Conservation (phyloP, 1,140 invertebrate species). For the Tyrophagus putrescentiae region DNA sequence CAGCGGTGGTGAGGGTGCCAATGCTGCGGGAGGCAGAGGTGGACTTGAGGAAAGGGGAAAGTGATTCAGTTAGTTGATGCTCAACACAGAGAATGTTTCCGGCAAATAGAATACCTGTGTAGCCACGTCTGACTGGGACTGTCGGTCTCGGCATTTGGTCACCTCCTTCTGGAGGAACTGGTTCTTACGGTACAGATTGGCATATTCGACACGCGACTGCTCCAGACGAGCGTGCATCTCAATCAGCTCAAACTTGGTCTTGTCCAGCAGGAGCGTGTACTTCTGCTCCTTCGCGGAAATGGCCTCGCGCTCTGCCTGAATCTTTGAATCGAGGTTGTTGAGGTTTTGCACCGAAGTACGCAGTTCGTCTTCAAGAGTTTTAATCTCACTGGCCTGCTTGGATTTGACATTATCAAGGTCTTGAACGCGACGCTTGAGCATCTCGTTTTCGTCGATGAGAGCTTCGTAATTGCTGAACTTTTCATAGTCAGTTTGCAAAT, state of each 20-base stretch:
- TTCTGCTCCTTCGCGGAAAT: not conserved
- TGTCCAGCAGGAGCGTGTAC: not conserved
- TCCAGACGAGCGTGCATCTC: slow-evolving; percentile 15
- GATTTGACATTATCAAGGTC: not conserved
- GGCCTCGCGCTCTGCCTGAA: not conserved
- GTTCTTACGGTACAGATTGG: not conserved
- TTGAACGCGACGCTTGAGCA: not conserved
- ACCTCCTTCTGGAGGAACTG: slow-evolving; percentile 3
- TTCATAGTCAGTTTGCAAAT: not conserved
- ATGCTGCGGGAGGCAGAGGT: not conserved
- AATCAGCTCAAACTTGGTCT: not conserved
- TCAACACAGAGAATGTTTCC: too few species aligned
- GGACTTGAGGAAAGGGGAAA: too few species aligned
- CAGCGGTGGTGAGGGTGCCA: not conserved
- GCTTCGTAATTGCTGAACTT: not conserved
- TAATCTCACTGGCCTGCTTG: slow-evolving; percentile 3
- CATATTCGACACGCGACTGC: slow-evolving; percentile 5
- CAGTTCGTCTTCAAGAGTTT: slow-evolving; percentile 14
- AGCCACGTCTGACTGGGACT: too few species aligned
- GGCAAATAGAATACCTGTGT: too few species aligned
- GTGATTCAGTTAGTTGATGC: too few species aligned
- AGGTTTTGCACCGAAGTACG: not conserved
- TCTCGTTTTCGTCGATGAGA: not conserved
- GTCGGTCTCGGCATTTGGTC: too few species aligned
- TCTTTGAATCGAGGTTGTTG: slow-evolving; percentile 1